A percentile compares a stretch with the other conserved stretches of the same genome.
Conservation (phyloP, 2,797 vertebrate genomes). For the Gallinago solitaria region DNA sequence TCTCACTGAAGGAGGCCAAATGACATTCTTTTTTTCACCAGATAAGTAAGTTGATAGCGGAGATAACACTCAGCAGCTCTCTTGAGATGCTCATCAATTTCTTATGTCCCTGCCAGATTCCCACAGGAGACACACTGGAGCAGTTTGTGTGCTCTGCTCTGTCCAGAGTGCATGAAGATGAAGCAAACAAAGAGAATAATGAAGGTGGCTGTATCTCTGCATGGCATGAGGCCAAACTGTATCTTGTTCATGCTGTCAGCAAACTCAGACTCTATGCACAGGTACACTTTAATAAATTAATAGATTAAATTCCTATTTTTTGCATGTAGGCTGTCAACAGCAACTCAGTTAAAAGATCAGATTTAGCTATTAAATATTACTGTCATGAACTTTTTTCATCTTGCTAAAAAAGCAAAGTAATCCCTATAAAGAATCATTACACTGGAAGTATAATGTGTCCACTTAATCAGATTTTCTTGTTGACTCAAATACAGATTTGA, state of each 20-base stretch:
- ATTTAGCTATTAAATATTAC: neutral
- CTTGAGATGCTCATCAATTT: neutral
- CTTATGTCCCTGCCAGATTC: constrained; percentile 53
- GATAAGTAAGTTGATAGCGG: constrained; percentile 4
- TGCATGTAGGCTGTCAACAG: neutral
- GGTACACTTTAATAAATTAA: neutral
- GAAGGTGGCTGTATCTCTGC: neutral
- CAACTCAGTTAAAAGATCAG: neutral
- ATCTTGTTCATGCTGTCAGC: constrained; percentile 59
- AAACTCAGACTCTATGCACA: constrained; percentile 17
- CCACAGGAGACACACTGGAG: constrained; percentile 46
- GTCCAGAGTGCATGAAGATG: neutral
- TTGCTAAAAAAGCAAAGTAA: neutral
- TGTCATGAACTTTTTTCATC: neutral
- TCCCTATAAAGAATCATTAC: neutral
- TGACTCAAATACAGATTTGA: neutral
- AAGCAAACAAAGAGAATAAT: neutral
- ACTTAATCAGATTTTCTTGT: constrained; percentile 22
- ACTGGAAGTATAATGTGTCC: neutral
- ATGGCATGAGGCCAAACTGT: constrained; percentile 24
- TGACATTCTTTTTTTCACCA: neutral
- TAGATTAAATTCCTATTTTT: neutral
- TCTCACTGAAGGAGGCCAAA: neutral
- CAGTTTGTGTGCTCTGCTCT: constrained; percentile 61
- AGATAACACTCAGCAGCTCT: neutral